Evolutionary conservation across 2,113 vertebrate genomes (phyloP).

Genomic region (Ctenomys sociabilis): DNA sequence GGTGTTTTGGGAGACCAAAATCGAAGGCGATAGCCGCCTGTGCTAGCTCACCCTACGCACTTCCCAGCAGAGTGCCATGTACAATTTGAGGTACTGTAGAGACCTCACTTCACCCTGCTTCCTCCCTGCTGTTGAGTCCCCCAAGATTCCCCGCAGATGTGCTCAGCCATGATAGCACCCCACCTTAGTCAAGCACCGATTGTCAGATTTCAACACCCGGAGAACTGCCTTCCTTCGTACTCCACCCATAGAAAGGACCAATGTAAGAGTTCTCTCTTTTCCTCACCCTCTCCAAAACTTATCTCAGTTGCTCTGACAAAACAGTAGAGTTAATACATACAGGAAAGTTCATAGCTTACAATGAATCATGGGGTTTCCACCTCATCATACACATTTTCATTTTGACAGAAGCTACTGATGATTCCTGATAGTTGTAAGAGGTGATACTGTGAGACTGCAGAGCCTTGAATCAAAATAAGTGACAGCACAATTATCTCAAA

Average conservation of each 20-base stretch:
- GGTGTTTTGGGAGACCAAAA: background rate
- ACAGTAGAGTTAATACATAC: background rate
- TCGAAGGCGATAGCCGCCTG: background rate
- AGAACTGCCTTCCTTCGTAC: background rate
- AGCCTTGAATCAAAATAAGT: slow-evolving; percentile 15
- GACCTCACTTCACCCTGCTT: background rate
- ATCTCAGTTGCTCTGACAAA: background rate
- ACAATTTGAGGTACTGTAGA: background rate
- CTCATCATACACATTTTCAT: background rate
- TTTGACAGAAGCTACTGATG: background rate
- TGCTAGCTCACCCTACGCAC: background rate
- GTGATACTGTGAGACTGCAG: background rate
- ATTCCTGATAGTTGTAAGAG: background rate
- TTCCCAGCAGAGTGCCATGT: background rate
- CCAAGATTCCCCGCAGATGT: background rate
- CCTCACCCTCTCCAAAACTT: background rate
- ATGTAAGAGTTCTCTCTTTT: background rate
- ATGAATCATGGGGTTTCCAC: background rate
- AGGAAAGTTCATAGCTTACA: background rate
- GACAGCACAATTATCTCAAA: background rate
- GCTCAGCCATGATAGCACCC: background rate
- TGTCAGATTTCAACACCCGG: background rate
- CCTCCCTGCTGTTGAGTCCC: background rate
- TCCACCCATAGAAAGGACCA: background rate
- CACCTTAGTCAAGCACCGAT: background rate